Evolutionary conservation across 1,140 invertebrate genomes (phyloP).

Genomic region (Drosophila serrata): DNA sequence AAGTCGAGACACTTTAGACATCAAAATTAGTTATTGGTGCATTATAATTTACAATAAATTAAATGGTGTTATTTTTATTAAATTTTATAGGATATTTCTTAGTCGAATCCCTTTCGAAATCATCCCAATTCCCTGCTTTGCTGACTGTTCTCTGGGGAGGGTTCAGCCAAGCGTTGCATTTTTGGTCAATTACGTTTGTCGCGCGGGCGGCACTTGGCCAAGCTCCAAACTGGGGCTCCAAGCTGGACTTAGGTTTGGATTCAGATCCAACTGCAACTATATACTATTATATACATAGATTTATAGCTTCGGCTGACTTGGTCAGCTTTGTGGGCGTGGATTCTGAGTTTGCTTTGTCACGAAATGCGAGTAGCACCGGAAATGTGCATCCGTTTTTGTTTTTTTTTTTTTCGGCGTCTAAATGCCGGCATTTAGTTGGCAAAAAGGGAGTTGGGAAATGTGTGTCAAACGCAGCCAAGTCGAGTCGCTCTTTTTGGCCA

Average conservation of each 20-base stretch:
- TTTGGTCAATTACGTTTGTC: slow-evolving; percentile 79
- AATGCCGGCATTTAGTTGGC: slow-evolving; percentile 58
- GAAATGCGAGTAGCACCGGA: slow-evolving; percentile 59
- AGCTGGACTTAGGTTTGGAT: slow-evolving; percentile 3
- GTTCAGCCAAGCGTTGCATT: slow-evolving; percentile 71
- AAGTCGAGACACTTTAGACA: background rate
- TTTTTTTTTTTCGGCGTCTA: slow-evolving; percentile 27
- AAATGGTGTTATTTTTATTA: background rate
- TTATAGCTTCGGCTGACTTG: slow-evolving; percentile 25
- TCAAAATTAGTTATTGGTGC: background rate
- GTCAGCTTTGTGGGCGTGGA: slow-evolving; percentile 61
- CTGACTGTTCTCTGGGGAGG: slow-evolving; percentile 39
- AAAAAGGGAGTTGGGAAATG: slow-evolving; percentile 62
- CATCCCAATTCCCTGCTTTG: slow-evolving; percentile 9
- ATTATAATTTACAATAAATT: no score
- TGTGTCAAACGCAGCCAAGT: slow-evolving; percentile 66
- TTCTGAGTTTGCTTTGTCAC: slow-evolving; percentile 54
- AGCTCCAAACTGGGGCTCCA: slow-evolving; percentile 18
- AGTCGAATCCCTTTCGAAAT: background rate
- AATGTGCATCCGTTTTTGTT: slow-evolving; percentile 67
- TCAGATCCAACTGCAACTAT: background rate
- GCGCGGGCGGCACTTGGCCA: slow-evolving; percentile 64
- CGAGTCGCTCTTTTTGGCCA: slow-evolving; percentile 47
- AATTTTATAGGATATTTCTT: background rate
- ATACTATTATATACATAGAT: slow-evolving; percentile 4